Conservation (phyloP, 2,113 vertebrate species). For the Labeo rohita region DNA sequence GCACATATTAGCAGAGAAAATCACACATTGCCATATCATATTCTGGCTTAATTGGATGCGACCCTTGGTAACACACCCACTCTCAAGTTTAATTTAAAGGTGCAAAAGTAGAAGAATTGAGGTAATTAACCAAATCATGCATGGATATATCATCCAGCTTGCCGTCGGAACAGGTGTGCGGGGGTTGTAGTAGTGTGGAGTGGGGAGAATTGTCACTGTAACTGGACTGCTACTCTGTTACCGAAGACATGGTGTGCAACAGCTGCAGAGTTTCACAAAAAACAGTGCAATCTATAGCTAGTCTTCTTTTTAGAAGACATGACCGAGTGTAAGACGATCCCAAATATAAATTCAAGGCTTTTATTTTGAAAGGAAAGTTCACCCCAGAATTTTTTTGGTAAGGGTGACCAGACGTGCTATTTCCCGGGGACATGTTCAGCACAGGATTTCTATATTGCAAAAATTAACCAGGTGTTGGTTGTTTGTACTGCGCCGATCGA, state of each 20-base stretch:
- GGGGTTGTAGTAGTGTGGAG: not conserved
- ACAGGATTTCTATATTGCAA: too few relatives aligned
- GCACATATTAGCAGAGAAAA: slow-evolving; percentile 18
- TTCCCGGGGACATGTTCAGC: too few relatives aligned
- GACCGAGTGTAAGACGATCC: not conserved
- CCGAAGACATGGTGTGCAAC: not conserved
- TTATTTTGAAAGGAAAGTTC: too few relatives aligned
- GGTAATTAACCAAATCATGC: slow-evolving; percentile 21
- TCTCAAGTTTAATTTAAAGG: slow-evolving; percentile 35
- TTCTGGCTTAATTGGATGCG: slow-evolving; percentile 38
- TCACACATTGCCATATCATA: slow-evolving; percentile 10
- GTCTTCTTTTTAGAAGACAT: not conserved
- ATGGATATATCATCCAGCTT: not conserved
- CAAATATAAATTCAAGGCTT: too few relatives aligned
- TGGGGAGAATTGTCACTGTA: not conserved
- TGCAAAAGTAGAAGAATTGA: slow-evolving; percentile 32
- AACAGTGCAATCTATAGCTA: not conserved
- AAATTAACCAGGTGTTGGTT: too few relatives aligned
- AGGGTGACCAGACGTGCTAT: too few relatives aligned
- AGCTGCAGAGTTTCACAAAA: not conserved
- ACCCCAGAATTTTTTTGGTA: too few relatives aligned
- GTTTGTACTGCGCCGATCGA: too few relatives aligned
- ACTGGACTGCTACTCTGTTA: not conserved
- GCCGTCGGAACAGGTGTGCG: not conserved
- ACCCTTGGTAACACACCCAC: slow-evolving; percentile 14